These are phyloP conservation scores for Acromyrmex echinatior DNA, from an alignment of 1,140 invertebrate genomes.

Conservation along the genomic window DNA sequence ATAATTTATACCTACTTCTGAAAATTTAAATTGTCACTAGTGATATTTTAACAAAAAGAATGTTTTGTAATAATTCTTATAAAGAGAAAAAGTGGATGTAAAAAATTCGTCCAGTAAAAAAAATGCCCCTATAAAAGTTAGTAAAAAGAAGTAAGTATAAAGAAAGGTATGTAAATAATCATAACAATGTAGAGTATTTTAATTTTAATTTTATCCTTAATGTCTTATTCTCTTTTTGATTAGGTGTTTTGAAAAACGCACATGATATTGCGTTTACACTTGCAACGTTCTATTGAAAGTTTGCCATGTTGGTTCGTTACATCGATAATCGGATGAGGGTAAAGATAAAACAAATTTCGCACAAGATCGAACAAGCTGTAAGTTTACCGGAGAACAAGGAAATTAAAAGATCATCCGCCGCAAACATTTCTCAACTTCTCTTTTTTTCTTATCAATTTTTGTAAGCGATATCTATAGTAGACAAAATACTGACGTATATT, in stretches of 20 bases:
- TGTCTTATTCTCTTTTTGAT: not conserved
- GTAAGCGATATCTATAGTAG: not conserved
- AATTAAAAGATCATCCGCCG: constrained; percentile 26
- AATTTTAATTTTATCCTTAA: not conserved
- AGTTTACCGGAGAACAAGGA: constrained; percentile 52
- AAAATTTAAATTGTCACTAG: no score
- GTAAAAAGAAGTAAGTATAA: not conserved
- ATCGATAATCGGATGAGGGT: constrained; percentile 43
- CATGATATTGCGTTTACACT: not conserved
- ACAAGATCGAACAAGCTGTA: constrained; percentile 41
- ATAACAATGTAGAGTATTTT: not conserved
- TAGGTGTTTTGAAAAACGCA: not conserved
- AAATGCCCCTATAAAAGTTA: not conserved
- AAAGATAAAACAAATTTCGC: constrained; percentile 47
- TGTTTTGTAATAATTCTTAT: no score
- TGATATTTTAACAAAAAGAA: no score
- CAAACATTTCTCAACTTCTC: constrained; percentile 19
- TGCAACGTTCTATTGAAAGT: constrained; percentile 8
- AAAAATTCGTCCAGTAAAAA: no score
- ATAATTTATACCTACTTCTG: no score
- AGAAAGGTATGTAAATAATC: not conserved
- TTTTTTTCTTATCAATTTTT: not conserved
- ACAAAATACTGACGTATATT: not conserved
- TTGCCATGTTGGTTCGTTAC: constrained; percentile 38
- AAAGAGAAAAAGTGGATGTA: no score